Conservation (phyloP, 2,113 vertebrate genomes). For the Nestor notabilis region DNA sequence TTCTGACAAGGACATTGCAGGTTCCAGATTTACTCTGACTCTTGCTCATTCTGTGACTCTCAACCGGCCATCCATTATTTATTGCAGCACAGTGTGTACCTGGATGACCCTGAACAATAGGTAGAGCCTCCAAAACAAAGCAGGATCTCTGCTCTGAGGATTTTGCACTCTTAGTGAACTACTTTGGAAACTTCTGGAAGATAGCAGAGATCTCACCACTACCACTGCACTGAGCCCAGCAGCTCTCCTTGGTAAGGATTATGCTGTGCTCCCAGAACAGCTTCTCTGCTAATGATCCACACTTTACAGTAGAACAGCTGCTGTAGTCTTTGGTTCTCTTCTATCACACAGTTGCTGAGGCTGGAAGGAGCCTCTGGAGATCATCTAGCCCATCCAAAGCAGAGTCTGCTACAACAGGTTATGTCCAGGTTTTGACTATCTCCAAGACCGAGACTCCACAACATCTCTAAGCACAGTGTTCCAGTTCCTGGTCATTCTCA, state of each 20-base stretch:
- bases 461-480: rapidly evolving
- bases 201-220: neutral
- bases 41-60: neutral
- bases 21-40: neutral
- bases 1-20: neutral
- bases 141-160: neutral
- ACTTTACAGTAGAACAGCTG: neutral
- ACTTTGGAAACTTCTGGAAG: neutral
- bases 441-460: neutral
- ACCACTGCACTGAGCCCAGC: neutral
- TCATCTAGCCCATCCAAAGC: neutral
- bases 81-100: neutral
- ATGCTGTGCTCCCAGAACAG: neutral
- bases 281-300: neutral
- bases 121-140: neutral
- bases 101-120: neutral
- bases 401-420: neutral
- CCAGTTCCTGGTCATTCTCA: neutral
- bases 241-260: neutral
- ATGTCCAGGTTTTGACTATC: neutral
- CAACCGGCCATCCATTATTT: neutral
- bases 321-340: neutral
- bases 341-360: neutral
- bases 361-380: neutral
- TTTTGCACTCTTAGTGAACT: neutral